phyloP scores from a whole-genome alignment of 2,888 invertebrate genomes.

The Phorcus lineatus region DNA sequence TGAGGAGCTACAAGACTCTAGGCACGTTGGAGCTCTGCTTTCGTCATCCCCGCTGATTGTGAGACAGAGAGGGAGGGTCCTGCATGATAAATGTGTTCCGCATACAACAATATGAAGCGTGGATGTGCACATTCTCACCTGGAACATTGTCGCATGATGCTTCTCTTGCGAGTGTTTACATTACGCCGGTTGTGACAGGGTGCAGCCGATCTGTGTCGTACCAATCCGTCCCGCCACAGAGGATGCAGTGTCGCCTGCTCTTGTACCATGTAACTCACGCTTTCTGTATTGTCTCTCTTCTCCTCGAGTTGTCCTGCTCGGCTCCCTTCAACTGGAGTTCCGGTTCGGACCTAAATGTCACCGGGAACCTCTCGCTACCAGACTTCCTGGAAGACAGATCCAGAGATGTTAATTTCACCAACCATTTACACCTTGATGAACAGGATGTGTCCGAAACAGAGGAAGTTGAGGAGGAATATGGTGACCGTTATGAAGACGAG shows the following conservation, averaged over 20 bases:
- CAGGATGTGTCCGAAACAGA: not conserved
- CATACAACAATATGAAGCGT: no score
- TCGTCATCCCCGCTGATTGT: not conserved
- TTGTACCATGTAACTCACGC: not conserved
- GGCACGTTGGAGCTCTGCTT: not conserved
- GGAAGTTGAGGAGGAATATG: not conserved
- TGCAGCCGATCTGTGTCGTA: not conserved
- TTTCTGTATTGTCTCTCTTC: not conserved
- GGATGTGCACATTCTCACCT: no score
- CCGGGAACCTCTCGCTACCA: not conserved
- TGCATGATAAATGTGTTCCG: not conserved
- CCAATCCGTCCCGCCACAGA: not conserved
- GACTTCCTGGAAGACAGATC: not conserved
- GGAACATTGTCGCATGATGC: not conserved
- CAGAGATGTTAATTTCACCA: not conserved
- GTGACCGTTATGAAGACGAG: not conserved
- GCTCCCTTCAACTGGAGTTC: conserved; percentile 1
- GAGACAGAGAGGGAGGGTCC: not conserved
- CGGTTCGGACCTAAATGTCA: not conserved
- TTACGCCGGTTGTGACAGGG: not conserved
- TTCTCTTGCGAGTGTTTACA: not conserved
- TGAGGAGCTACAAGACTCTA: not conserved
- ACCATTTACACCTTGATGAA: not conserved
- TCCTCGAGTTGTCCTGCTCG: not conserved
- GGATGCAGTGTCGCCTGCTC: conserved; percentile 20